These are phyloP conservation scores for Stomorhina lunata DNA, from an alignment of 2,888 invertebrate species.

Conservation along the genomic window DNA sequence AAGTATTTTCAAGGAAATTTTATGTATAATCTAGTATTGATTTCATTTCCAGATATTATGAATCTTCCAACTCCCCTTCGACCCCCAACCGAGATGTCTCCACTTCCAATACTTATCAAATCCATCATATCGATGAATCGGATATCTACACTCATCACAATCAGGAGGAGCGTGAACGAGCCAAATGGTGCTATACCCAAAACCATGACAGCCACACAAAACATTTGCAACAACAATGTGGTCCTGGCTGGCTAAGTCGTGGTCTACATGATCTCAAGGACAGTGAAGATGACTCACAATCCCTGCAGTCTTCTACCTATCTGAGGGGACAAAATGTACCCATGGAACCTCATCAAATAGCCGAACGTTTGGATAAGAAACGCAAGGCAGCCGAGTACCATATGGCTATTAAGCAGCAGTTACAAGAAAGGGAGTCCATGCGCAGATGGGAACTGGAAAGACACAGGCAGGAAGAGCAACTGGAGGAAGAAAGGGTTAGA, in stretches of 20 bases:
- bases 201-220: conserved; percentile 43
- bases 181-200: conserved; percentile 85
- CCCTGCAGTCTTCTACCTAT: conserved; percentile 83
- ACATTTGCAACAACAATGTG: conserved; percentile 66
- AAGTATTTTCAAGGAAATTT: not conserved
- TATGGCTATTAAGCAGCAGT: conserved; percentile 90
- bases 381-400: conserved; percentile 93
- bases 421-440: conserved; percentile 89
- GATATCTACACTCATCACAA: conserved; percentile 75
- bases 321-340: conserved; percentile 93
- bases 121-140: conserved; percentile 73
- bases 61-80: conserved; percentile 70
- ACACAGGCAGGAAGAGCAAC: conserved; percentile 87
- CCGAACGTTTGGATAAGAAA: conserved; percentile 90
- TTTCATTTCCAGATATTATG: conserved; percentile 70
- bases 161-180: conserved; percentile 84
- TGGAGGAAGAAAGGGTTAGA: conserved; percentile 89
- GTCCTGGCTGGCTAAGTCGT: conserved; percentile 82
- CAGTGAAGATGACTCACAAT: conserved; percentile 79
- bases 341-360: conserved; percentile 88
- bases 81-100: conserved; percentile 77
- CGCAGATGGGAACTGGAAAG: conserved; percentile 88
- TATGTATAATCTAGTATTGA: not conserved
- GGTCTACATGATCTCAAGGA: conserved; percentile 81
- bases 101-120: conserved; percentile 78